Evolutionary conservation across 2,888 invertebrate species (phyloP), one percentile per base, ranked within the genome.

Genomic region (Synanthedon formicaeformis): DNA sequence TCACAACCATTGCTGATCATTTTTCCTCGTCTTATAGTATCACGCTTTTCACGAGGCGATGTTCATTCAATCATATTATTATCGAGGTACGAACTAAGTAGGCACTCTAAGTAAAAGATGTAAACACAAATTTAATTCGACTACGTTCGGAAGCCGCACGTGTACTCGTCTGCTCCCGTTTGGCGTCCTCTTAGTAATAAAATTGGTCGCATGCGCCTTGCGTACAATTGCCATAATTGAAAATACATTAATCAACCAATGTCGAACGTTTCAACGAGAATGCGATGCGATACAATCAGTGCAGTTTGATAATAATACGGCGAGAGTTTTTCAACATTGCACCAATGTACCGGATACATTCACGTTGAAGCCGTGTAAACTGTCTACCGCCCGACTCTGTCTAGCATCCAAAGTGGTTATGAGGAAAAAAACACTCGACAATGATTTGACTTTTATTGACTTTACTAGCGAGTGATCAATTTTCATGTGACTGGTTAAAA

Each of bases 121-220:
- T 68, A 67, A 72, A 66, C 66, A 71, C 69, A 59, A 60, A 62
- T 56, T 57, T 56, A 65, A 66, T 61, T 65, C 62, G 52, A 57
- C 56, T 62, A 59, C 55, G 56, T 59, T 58, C 56, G 58, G 54
- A 65, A 64, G 60, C 65, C 63, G 56, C 57, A 63, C 60, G 66
- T 60, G 57, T 63, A 65, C 60, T 63, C 73, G 77, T 78, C 73
- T 71, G 75, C 67, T 76, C 75, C 64, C 71, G 69, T 66, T 71
- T 67, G 71, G 57, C 66, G 75, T 75, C 62, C 67, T 66, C 70
- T 70, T 75, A 76, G 72, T 78, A 83, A 81, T 82, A 81, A 71
- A 74, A 74, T 67, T 69, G 67, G 73, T 73, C 80, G 78, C 85
- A 80, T 81, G 85, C 85, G 85, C 84, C 74, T 71, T 75, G 57